These are phyloP conservation scores for Erythrolamprus reginae DNA, from an alignment of 2,113 vertebrate species.

Conservation along the genomic window DNA sequence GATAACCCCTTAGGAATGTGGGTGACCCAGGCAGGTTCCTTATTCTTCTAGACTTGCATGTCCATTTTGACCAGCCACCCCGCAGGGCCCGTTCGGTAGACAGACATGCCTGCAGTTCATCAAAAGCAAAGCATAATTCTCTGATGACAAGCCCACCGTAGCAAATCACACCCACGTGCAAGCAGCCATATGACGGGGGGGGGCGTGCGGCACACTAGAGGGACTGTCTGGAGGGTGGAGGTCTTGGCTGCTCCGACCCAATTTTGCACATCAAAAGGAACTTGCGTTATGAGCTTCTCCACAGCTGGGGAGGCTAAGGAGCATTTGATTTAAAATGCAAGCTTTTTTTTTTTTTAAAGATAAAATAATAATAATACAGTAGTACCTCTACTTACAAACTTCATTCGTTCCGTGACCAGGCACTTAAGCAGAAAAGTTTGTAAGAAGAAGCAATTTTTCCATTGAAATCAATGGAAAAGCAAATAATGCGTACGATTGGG, in stretches of 20 bases:
- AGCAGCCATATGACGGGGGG: neutral
- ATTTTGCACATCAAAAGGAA: neutral
- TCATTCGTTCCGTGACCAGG: no score
- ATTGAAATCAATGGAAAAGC: no score
- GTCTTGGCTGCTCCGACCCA: neutral
- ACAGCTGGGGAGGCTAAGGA: no score
- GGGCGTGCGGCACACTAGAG: neutral
- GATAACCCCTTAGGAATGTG: neutral
- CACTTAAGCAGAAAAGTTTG: no score
- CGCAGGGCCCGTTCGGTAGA: neutral
- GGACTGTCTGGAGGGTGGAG: neutral
- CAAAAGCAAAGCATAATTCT: constrained; percentile 1
- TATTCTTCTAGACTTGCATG: neutral
- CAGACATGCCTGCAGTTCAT: constrained; percentile 1
- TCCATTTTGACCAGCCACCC: neutral
- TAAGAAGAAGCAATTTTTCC: no score
- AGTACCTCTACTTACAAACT: no score
- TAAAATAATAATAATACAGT: no score
- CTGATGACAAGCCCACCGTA: neutral
- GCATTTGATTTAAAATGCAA: neutral
- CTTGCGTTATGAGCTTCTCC: neutral
- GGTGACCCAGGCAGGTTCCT: neutral
- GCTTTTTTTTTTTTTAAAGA: neutral
- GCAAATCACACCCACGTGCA: neutral
- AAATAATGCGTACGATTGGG: no score